Base-by-base conservation (phyloP, 2,113 vertebrate species). In the Eolophus roseicapilla region DNA sequence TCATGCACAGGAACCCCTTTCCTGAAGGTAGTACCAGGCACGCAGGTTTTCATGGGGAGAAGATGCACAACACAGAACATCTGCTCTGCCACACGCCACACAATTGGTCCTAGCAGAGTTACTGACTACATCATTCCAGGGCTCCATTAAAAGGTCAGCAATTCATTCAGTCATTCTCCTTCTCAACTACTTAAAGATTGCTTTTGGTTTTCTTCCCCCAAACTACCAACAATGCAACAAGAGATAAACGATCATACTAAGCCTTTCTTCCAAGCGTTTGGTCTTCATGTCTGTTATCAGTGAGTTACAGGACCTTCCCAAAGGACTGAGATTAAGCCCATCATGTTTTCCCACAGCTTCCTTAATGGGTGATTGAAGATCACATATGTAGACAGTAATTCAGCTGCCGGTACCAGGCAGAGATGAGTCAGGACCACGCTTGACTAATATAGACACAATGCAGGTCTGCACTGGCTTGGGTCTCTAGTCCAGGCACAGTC, bases 21-120 rank as follows among this genome's bases (percentile, higher is more conserved):
- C 74, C 17, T 47, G 41, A 55, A 68, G 19, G 53, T 24, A 29
- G 53, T 24, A 29, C 6, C 49, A 63, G 41, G 53, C 37, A 82
- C 1, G 7, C 0, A 0, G 19, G 3, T 3, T 60, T 80, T 70
- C 46, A 52, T 7, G 12, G 11, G 44, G 35, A 74, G 67, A 65
- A 62, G 27, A 39, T 24, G 16, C 24, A 49, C 21, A 53, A 31
- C 8, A 8, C 6, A 68, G 39, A 12, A 39, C 31, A 12, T 16
- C 11, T 53, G 21, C 50, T 47, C 49, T 75, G 28, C 0, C 0
- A 67, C 17, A 77, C 21, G 11, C 13, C 49, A 52, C 27, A 16
- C 14, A 25, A 23, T 1, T 73, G n/a, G 27, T 37, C 31, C n/a
- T 57, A 70, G 28, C 5, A 87, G n/a, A 67, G 20, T 9, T 24